phyloP scores from a whole-genome alignment of 2,797 vertebrate species.

The Botia almorhae region DNA sequence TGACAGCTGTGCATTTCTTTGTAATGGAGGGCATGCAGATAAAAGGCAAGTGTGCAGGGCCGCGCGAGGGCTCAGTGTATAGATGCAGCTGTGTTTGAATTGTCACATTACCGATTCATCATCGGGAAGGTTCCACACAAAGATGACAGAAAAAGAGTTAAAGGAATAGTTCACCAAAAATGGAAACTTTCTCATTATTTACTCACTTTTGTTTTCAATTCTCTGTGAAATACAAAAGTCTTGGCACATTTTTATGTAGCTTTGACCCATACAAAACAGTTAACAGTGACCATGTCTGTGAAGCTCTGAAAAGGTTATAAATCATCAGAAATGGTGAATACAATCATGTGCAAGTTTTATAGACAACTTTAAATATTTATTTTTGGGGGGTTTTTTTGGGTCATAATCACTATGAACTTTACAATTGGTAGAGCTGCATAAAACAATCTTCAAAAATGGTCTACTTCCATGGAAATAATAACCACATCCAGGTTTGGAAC shows the following conservation, averaged over 20 bases:
- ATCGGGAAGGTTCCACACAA: conserved; percentile 51
- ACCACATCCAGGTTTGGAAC: too few relatives aligned
- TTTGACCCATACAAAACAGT: too few relatives aligned
- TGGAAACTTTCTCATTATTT: neutral
- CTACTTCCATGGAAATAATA: too few relatives aligned
- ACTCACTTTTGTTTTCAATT: neutral
- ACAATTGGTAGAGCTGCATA: too few relatives aligned
- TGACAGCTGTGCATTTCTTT: conserved; percentile 80
- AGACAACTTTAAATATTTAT: too few relatives aligned
- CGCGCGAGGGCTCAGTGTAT: conserved; percentile 54
- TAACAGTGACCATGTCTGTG: too few relatives aligned
- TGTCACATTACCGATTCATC: conserved; percentile 72
- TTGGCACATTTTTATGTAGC: neutral
- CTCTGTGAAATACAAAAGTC: neutral
- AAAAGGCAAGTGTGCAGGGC: conserved; percentile 57
- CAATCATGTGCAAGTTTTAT: too few relatives aligned
- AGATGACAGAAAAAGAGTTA: neutral
- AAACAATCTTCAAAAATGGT: too few relatives aligned
- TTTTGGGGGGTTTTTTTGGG: too few relatives aligned
- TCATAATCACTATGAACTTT: too few relatives aligned
- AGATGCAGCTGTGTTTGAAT: conserved; percentile 79
- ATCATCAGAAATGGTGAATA: too few relatives aligned
- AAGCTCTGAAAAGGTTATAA: too few relatives aligned
- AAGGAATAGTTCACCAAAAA: neutral
- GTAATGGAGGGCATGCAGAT: conserved; percentile 61